phyloP scores from a whole-genome alignment of 2,888 invertebrate species.

The Drosophila anomelani region DNA sequence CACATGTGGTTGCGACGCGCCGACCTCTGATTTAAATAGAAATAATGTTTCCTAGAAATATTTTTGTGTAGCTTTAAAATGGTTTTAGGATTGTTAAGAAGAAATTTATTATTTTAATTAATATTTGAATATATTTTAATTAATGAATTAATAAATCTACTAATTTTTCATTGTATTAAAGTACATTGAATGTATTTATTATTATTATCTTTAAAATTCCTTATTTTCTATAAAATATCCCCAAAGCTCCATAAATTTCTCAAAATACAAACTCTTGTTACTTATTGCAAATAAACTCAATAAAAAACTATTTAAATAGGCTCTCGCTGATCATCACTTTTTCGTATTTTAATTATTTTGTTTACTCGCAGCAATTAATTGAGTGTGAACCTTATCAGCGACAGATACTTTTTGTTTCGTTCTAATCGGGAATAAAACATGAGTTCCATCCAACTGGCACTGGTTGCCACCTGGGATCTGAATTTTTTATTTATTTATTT shows the following conservation, averaged over 20 bases:
- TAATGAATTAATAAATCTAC: background rate
- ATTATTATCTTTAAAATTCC: too few relatives aligned
- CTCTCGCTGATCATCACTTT: background rate
- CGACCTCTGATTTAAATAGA: too few relatives aligned
- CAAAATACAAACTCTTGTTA: background rate
- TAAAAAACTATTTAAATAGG: constrained; percentile 34
- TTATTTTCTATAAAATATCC: too few relatives aligned
- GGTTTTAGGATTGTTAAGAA: background rate
- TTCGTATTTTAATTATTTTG: constrained; percentile 47
- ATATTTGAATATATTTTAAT: too few relatives aligned
- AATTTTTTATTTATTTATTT: background rate
- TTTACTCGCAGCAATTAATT: constrained; percentile 33
- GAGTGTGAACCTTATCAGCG: constrained; percentile 29
- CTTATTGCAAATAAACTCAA: constrained; percentile 11
- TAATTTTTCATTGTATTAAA: too few relatives aligned
- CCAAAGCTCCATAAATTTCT: background rate
- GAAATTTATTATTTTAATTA: background rate
- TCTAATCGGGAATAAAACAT: constrained; percentile 24
- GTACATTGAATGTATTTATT: too few relatives aligned
- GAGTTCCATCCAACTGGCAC: background rate
- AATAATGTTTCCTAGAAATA: background rate
- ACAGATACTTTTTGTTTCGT: constrained; percentile 16
- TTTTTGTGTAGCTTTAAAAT: background rate
- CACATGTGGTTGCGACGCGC: too few relatives aligned
- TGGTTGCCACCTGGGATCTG: constrained; percentile 30